These are phyloP conservation scores for Saccostrea glomerata DNA, from an alignment of 1,140 invertebrate genomes.

Conservation along the genomic window DNA sequence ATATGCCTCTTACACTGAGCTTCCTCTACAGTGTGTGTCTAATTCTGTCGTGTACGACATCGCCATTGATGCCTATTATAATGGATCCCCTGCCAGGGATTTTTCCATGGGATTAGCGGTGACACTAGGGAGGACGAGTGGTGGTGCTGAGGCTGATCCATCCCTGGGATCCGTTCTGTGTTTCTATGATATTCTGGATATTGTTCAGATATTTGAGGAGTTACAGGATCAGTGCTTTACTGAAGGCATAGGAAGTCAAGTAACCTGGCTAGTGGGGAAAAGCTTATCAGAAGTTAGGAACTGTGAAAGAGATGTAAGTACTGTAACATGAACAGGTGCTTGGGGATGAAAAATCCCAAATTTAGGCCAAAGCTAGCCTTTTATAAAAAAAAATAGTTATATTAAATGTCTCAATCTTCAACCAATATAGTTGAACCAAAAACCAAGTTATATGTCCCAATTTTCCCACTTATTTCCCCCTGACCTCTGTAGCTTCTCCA, in stretches of 20 bases:
- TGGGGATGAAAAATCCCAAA: no score
- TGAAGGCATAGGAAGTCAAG: conserved; percentile 28
- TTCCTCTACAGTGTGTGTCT: conserved; percentile 42
- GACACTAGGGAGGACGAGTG: conserved; percentile 44
- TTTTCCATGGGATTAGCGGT: conserved; percentile 28
- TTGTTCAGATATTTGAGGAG: conserved; percentile 37
- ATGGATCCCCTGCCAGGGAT: neutral
- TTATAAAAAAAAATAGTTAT: no score
- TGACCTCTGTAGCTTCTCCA: neutral
- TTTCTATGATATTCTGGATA: conserved; percentile 39
- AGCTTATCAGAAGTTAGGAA: neutral
- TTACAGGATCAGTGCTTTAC: conserved; percentile 46
- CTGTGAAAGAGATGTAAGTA: conserved; percentile 47
- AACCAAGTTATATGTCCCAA: neutral
- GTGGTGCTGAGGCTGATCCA: conserved; percentile 30
- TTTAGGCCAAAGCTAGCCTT: no score
- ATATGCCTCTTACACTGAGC: conserved; percentile 52
- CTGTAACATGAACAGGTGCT: no score
- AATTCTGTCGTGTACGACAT: conserved; percentile 43
- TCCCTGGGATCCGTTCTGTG: conserved; percentile 47
- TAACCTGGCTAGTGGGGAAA: conserved; percentile 44
- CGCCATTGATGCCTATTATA: conserved; percentile 46
- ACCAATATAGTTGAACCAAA: no score
- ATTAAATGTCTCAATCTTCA: neutral
- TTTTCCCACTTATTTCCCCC: neutral